Evolutionary conservation across 23 tunicate genomes (phyloP), one percentile per base, ranked within the genome.

Genomic region (Oikopleura vanhoeffeni): DNA sequence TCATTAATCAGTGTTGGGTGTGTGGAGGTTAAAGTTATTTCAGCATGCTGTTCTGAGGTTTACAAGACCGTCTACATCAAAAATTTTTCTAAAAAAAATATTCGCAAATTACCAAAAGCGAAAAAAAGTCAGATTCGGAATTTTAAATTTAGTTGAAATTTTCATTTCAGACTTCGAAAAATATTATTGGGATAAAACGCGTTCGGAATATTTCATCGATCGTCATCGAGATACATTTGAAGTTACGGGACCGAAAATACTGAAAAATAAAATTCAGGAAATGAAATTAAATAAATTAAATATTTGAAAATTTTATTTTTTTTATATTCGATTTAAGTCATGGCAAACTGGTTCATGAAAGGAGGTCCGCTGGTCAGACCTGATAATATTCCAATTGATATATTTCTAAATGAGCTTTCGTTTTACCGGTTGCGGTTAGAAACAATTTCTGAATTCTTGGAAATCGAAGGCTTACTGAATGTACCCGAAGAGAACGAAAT

Each of bases 311-410:
- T 76, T 27, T 4, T 8, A 4, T 4, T 8, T 76, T 76, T 4
- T 8, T 76, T 34, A 8, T 76, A 8, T 18, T 36, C 4, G 8
- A 4, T 36, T 76, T 76, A 76, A 13, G 60, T 40, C 28, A 40
- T 83, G 24, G 28, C 58, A 18, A 8, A 30, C 87, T 87, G 75
- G 38, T 30, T 41, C 2, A 71, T 71, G 79, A 84, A 85, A 1
- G 90, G 91, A 0, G 97, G 97, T 39, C 67, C 40, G 8, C 67
- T 95, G 13, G 39, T 64, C 0, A 91, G 99, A 40, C 99, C 99
- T 0, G 91, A 90, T 67, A 88, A 90, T 39, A 86, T 95, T 40
- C 99, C 99, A 24, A 84, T 95, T 24, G 99, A 95, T 41, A 95
- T 91, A 49, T 95, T 95, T 67, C 64, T 95, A 34, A 87, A 91